Evolutionary conservation across 2,113 vertebrate species (phyloP).

Genomic region (Corythornis vintsioides): DNA sequence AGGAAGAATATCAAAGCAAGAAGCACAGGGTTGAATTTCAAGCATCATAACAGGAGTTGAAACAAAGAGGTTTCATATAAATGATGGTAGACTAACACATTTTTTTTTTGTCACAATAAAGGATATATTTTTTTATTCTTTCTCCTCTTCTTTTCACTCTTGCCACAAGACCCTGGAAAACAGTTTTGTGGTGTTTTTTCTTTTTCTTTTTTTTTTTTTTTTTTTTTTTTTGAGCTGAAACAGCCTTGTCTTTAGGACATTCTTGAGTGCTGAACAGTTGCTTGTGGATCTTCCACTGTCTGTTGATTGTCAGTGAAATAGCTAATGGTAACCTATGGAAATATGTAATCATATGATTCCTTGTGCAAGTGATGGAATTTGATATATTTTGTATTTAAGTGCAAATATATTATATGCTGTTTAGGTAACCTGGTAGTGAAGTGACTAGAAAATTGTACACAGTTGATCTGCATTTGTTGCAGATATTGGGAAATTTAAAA

Average conservation of each 20-base stretch:
- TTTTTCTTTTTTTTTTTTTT: not conserved
- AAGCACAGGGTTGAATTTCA: not conserved
- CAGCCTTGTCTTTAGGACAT: not conserved
- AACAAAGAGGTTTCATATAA: not conserved
- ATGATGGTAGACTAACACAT: not conserved
- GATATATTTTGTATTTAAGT: not conserved
- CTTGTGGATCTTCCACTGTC: not conserved
- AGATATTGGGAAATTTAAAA: not conserved
- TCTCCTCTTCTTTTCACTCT: not conserved
- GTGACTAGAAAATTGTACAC: not conserved
- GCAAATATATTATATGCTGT: not conserved
- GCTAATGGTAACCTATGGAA: not conserved
- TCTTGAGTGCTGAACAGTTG: not conserved
- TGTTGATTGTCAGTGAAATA: not conserved
- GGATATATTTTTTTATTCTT: not conserved
- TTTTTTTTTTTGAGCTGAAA: not conserved
- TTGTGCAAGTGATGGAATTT: not conserved
- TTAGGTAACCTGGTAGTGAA: not conserved
- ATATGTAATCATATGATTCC: not conserved
- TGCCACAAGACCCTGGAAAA: not conserved
- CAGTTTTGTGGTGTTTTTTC: not conserved
- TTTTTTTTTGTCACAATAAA: not conserved
- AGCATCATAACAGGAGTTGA: not conserved
- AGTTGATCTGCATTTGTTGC: not conserved
- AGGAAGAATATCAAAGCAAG: not conserved